Conservation (phyloP, 2,888 invertebrate genomes). For the Cheilosia grossa region DNA sequence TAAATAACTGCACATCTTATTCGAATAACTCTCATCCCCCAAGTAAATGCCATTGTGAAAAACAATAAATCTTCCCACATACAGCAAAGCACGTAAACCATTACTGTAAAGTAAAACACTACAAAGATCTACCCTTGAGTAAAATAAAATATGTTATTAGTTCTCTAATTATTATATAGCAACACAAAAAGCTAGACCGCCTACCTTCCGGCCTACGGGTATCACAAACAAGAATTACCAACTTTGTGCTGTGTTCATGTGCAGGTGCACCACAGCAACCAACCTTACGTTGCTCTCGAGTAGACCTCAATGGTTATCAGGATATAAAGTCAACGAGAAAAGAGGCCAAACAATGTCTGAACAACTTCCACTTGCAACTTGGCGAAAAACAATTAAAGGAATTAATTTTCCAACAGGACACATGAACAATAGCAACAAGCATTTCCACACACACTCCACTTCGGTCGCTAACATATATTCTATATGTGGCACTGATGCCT, state of each 20-base stretch:
- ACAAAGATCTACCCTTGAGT: conserved; percentile 10
- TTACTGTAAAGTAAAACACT: not conserved
- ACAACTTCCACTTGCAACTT: conserved; percentile 69
- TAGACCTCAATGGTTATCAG: conserved; percentile 60
- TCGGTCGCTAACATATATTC: not conserved
- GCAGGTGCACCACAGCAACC: no score
- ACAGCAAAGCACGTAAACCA: not conserved
- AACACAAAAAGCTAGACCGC: conserved; percentile 35
- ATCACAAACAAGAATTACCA: conserved; percentile 46
- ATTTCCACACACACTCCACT: conserved; percentile 31
- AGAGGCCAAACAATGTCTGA: conserved; percentile 73
- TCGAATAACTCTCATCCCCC: no score
- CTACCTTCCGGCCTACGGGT: conserved; percentile 24
- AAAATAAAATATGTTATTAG: conserved; percentile 43
- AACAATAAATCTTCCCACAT: not conserved
- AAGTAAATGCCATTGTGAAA: no score
- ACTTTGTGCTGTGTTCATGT: conserved; percentile 10
- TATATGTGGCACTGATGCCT: not conserved
- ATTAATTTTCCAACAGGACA: conserved; percentile 72
- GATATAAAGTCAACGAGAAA: conserved; percentile 61
- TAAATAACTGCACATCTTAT: no score
- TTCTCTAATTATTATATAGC: conserved; percentile 41
- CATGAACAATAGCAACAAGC: conserved; percentile 59
- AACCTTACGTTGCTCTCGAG: conserved; percentile 39
- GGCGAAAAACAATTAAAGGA: conserved; percentile 64